Evolutionary conservation across 2,888 invertebrate species (phyloP).

Genomic region (Phaedon cochleariae): DNA sequence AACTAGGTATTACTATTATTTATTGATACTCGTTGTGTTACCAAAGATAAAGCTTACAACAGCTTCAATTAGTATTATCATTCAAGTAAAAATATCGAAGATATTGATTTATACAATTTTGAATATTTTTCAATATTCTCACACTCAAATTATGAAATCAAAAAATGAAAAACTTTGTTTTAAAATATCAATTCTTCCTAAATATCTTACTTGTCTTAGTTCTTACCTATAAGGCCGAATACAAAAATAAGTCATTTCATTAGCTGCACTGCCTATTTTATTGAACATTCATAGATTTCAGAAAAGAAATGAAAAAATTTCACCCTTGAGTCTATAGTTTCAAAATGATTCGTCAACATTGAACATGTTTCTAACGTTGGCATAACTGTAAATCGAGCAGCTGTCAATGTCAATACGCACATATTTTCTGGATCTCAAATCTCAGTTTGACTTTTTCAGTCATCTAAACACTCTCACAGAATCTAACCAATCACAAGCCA

Average conservation of each 20-base stretch:
- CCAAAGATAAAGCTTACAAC: conserved; percentile 32
- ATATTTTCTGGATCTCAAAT: too few relatives aligned
- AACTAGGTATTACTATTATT: neutral
- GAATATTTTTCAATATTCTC: conserved; percentile 19
- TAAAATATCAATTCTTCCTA: conserved; percentile 24
- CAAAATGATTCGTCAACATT: too few relatives aligned
- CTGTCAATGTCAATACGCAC: too few relatives aligned
- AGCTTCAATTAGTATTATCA: conserved; percentile 24
- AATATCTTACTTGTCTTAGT: conserved; percentile 28
- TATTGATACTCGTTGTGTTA: conserved; percentile 13
- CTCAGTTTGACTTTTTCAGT: too few relatives aligned
- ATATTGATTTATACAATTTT: conserved; percentile 28
- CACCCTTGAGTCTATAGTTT: too few relatives aligned
- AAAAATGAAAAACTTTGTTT: conserved; percentile 16
- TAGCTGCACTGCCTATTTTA: conserved; percentile 19
- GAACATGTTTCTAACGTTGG: too few relatives aligned
- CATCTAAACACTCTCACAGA: too few relatives aligned
- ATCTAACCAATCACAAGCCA: too few relatives aligned
- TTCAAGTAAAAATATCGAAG: conserved; percentile 28
- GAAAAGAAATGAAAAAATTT: too few relatives aligned
- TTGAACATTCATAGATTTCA: conserved; percentile 14
- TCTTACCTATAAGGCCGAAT: conserved; percentile 37
- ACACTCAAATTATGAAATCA: conserved; percentile 25
- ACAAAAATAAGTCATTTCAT: conserved; percentile 42
- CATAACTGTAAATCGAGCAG: too few relatives aligned